Percentiles rank a stretch among this genome's conserved stretches.
These are phyloP conservation scores for Lamprotornis superbus DNA, from an alignment of 2,113 vertebrate species.

Conservation along the genomic window DNA sequence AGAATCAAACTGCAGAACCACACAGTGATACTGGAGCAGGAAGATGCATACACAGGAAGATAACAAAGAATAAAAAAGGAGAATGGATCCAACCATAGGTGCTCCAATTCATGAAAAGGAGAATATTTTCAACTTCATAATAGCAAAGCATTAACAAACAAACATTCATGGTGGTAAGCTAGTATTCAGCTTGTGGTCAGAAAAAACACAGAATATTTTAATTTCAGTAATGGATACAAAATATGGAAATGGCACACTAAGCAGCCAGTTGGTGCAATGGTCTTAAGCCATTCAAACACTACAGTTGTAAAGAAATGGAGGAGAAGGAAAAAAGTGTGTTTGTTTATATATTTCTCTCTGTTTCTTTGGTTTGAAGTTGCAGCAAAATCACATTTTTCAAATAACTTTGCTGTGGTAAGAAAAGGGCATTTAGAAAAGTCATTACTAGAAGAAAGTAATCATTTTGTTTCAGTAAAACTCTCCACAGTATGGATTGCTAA, in stretches of 20 bases:
- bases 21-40: neutral
- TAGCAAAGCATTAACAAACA: neutral
- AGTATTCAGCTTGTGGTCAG: neutral
- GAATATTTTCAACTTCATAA: neutral
- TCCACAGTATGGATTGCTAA: neutral
- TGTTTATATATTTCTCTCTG: neutral
- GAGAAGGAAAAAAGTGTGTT: neutral
- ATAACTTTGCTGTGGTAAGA: neutral
- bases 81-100: neutral
- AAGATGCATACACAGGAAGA: neutral
- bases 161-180: neutral
- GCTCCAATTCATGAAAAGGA: neutral
- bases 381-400: neutral
- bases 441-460: neutral
- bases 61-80: neutral
- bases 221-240: neutral
- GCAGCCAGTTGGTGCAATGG: neutral
- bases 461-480: neutral
- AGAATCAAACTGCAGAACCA: neutral
- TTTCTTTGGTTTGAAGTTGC: neutral
- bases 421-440: neutral
- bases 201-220: neutral
- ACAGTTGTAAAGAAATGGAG: neutral
- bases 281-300: neutral
- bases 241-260: neutral